phyloP scores from a whole-genome alignment of 64 coral and sea anemone species.

The Stylophora pistillata region DNA sequence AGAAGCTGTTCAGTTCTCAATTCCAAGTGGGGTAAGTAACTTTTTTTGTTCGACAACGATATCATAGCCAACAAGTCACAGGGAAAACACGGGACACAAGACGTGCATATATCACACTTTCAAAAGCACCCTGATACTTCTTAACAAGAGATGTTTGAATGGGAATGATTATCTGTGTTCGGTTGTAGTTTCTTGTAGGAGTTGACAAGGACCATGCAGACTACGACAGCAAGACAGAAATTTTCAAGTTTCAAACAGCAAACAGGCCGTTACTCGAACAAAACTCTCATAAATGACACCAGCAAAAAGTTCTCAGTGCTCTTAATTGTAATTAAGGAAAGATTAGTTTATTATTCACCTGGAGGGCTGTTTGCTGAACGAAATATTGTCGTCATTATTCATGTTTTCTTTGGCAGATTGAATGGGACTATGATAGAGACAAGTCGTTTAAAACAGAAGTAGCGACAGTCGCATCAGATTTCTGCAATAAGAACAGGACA shows the following conservation, averaged over 20 bases:
- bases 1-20: background rate
- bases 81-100: background rate
- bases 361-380: background rate
- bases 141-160: too few species aligned
- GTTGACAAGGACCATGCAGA: too few species aligned
- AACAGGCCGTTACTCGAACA: too few species aligned
- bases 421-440: constrained; percentile 38
- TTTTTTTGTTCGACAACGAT: background rate
- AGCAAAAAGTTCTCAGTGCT: too few species aligned
- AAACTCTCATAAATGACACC: too few species aligned
- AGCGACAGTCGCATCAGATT: background rate
- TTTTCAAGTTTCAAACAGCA: too few species aligned
- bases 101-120: too few species aligned
- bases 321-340: background rate
- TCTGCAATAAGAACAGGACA: constrained; percentile 8
- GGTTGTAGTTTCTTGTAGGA: too few species aligned
- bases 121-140: too few species aligned
- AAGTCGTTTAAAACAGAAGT: constrained; percentile 36
- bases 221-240: too few species aligned
- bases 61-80: background rate
- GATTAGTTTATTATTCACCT: background rate
- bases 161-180: too few species aligned
- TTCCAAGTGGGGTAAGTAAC: background rate
- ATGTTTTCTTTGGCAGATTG: background rate
- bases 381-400: background rate